Evolutionary conservation across 2,888 invertebrate genomes (phyloP).

Genomic region (Rhodophaea formosa): DNA sequence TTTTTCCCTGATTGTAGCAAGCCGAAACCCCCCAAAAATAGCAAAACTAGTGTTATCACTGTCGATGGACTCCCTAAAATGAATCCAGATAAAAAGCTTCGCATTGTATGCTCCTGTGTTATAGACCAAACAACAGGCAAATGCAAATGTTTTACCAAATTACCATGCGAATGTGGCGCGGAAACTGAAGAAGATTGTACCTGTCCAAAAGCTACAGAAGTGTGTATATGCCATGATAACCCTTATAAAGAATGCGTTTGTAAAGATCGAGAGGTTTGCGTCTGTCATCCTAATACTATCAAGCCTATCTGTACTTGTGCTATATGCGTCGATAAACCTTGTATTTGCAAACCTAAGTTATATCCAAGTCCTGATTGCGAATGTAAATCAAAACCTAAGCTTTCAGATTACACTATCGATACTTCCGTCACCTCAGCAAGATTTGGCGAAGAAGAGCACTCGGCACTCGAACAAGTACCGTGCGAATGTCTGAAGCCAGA

Average conservation of each 20-base stretch:
- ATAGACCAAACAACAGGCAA: slow-evolving; percentile 44
- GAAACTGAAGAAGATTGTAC: slow-evolving; percentile 50
- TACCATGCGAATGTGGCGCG: slow-evolving; percentile 65
- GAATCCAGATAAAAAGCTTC: slow-evolving; percentile 42
- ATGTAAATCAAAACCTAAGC: slow-evolving; percentile 50
- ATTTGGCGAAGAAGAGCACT: slow-evolving; percentile 20
- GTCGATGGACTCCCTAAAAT: slow-evolving; percentile 63
- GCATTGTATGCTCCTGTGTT: slow-evolving; percentile 50
- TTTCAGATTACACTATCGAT: not conserved
- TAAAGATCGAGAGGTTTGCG: slow-evolving; percentile 48
- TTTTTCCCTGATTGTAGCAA: slow-evolving; percentile 71
- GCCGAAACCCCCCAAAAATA: slow-evolving; percentile 41
- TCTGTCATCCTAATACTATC: slow-evolving; percentile 55
- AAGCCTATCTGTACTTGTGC: slow-evolving; percentile 55
- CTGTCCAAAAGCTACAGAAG: slow-evolving; percentile 48
- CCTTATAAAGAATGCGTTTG: slow-evolving; percentile 55
- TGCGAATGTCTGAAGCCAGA: slow-evolving; percentile 58
- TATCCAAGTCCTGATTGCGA: slow-evolving; percentile 58
- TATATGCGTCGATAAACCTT: slow-evolving; percentile 54
- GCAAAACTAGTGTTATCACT: slow-evolving; percentile 55
- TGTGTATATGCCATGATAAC: slow-evolving; percentile 58
- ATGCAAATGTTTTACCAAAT: slow-evolving; percentile 54
- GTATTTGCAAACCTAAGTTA: slow-evolving; percentile 53
- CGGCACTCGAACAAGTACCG: slow-evolving; percentile 33
- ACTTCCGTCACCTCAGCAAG: slow-evolving; percentile 4